phyloP scores from a whole-genome alignment of 2,797 vertebrate genomes.

The Psittacula derbiana region DNA sequence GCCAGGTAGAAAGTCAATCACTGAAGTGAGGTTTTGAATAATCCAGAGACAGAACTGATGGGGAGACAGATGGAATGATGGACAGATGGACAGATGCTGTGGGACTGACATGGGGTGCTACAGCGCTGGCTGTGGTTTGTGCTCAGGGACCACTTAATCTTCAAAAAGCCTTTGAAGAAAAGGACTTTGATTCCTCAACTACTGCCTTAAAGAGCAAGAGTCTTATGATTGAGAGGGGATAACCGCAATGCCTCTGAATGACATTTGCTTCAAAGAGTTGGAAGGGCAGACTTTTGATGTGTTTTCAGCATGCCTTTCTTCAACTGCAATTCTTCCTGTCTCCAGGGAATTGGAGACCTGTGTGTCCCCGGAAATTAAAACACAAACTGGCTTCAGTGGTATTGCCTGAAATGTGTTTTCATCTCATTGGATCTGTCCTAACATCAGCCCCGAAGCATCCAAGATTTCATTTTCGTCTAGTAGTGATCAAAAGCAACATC shows the following conservation, averaged over 20 bases:
- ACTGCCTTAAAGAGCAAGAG: background rate
- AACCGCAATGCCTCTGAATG: background rate
- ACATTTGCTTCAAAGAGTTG: background rate
- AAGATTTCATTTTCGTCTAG: slow-evolving; percentile 55
- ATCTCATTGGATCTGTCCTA: slow-evolving; percentile 38
- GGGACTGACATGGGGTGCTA: background rate
- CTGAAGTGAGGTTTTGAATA: background rate
- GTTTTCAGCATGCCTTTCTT: background rate
- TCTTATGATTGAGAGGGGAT: background rate
- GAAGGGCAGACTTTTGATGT: background rate
- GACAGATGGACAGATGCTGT: background rate
- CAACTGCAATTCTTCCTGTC: background rate
- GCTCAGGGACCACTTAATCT: background rate
- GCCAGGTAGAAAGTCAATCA: background rate
- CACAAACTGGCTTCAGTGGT: slow-evolving; percentile 28
- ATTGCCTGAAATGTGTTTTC: slow-evolving; percentile 39
- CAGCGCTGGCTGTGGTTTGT: background rate
- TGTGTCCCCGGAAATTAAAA: slow-evolving; percentile 41
- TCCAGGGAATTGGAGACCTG: background rate
- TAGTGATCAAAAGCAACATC: slow-evolving; percentile 58
- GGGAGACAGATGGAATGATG: background rate
- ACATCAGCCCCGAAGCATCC: slow-evolving; percentile 6
- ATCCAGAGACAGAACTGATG: background rate
- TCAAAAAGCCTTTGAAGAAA: background rate
- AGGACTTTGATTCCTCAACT: background rate